Evolutionary conservation across 1,140 invertebrate species (phyloP).

Genomic region (Armadillidium nasatum): DNA sequence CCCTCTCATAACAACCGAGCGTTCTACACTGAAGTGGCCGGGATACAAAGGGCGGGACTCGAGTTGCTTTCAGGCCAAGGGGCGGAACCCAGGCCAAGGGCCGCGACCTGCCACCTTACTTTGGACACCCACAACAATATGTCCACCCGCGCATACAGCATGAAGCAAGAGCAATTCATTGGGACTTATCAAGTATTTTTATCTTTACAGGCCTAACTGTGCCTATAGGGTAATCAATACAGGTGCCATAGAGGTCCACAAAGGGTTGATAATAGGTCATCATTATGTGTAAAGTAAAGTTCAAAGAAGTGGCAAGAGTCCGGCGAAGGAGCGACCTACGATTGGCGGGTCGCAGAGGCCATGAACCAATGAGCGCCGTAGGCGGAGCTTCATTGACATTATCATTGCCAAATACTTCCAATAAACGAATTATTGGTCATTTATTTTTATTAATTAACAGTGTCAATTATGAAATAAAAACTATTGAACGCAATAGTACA

Average conservation of each 20-base stretch:
- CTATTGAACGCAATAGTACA: too few species aligned
- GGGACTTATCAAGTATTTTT: too few species aligned
- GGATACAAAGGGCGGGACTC: conserved; percentile 7
- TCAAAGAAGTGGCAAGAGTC: conserved; percentile 39
- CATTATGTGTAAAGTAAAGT: conserved; percentile 33
- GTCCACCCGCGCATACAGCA: not conserved
- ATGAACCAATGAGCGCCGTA: conserved; percentile 41
- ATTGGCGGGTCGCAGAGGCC: conserved; percentile 41
- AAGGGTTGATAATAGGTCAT: not conserved
- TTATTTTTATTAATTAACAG: too few species aligned
- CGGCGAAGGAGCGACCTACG: conserved; percentile 40
- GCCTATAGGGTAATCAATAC: not conserved
- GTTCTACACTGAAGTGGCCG: conserved; percentile 10
- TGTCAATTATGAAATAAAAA: too few species aligned
- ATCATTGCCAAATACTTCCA: not conserved
- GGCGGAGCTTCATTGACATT: conserved; percentile 27
- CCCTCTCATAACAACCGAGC: not conserved
- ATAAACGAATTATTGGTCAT: too few species aligned
- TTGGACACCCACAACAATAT: not conserved
- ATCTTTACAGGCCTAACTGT: too few species aligned
- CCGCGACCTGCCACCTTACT: not conserved
- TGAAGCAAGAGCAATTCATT: not conserved
- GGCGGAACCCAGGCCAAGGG: not conserved
- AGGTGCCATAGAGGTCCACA: not conserved
- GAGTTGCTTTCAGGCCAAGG: conserved; percentile 18